phyloP scores from a whole-genome alignment of 2,888 invertebrate species.

The Cyrtodaria siliqua region DNA sequence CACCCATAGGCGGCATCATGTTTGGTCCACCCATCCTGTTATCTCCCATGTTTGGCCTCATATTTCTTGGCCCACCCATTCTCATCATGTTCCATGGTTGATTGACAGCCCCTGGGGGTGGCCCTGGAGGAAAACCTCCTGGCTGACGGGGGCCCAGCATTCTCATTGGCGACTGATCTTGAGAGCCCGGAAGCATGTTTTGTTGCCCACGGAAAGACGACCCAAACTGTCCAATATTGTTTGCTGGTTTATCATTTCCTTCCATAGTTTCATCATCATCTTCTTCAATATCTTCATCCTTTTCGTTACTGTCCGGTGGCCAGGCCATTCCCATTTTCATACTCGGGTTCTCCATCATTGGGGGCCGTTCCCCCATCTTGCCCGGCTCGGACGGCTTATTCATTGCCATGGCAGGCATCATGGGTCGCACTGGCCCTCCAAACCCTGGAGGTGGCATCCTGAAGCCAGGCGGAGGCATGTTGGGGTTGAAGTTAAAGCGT shows the following conservation, averaged over 20 bases:
- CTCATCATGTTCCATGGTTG: slow-evolving; percentile 57
- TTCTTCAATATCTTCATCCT: slow-evolving; percentile 63
- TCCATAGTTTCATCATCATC: slow-evolving; percentile 38
- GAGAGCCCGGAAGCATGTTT: slow-evolving; percentile 21
- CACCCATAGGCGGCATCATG: slow-evolving; percentile 51
- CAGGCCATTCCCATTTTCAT: slow-evolving; percentile 53
- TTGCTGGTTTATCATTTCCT: slow-evolving; percentile 17
- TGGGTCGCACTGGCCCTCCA: slow-evolving; percentile 31
- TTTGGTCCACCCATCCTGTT: slow-evolving; percentile 46
- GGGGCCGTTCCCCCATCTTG: neutral
- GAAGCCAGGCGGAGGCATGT: slow-evolving; percentile 71
- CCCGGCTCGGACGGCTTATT: slow-evolving; percentile 7
- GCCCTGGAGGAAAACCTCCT: slow-evolving; percentile 41
- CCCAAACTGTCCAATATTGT: slow-evolving; percentile 15
- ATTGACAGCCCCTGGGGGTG: slow-evolving; percentile 43
- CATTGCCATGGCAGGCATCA: slow-evolving; percentile 7
- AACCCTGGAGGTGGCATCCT: slow-evolving; percentile 70
- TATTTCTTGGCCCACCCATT: slow-evolving; percentile 46
- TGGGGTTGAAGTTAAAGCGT: slow-evolving; percentile 66
- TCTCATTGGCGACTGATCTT: slow-evolving; percentile 26
- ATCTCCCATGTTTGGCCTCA: slow-evolving; percentile 31
- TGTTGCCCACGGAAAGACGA: neutral
- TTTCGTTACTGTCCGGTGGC: slow-evolving; percentile 64
- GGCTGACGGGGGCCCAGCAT: slow-evolving; percentile 39
- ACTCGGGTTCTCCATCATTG: neutral